Base-by-base conservation (phyloP, 2,888 invertebrate species). In the Drosophila falleni region DNA sequence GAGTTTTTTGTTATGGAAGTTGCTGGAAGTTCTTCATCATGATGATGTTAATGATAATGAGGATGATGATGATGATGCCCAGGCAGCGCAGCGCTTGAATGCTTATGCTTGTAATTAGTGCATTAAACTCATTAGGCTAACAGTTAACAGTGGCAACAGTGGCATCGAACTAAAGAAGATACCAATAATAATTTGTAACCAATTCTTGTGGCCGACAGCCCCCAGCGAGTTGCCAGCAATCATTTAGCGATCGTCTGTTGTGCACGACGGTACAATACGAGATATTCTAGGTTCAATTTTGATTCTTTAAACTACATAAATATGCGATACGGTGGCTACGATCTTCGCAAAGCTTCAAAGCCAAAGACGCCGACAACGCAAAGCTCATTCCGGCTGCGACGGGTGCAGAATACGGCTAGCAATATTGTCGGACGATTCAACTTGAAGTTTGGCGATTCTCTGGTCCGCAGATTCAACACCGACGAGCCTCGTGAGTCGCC, bases 271-370 rank as follows among this genome's bases (percentile, higher is more conserved):
- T 67, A 64, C 63, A 58, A 33, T 56, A 9, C 19, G 6, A 9
- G 50, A 33, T 3, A 8, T 56, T 56, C 44, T 23, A 44, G 8
- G 42, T 33, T 26, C 26, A 10, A 4, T 16, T 10, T 51, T 37
- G 54, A 53, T 11, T 44, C 35, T 37, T 41, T 31, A 5, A 15
- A 41, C 29, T 47, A 6, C 37, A 47, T 29, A 41, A 88, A 76
- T 75, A 93, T 93, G 92, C 92, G 92, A 74, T 92, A 92, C 84
- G 92, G 92, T 55, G 92, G 91, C 68, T 93, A 93, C 76, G 92
- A 92, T 87, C 78, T 93, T 44, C 88, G 90, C 56, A 91, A 92
- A 74, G 92, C 91, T 49, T 87, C 91, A 15, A 90, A 91, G 80
- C 90, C 91, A 31, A 84, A 89, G 77, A 66, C 82, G 29, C 58